These are phyloP conservation scores for Chloroclystis v-ata DNA, from an alignment of 2,888 invertebrate genomes.

Conservation along the genomic window DNA sequence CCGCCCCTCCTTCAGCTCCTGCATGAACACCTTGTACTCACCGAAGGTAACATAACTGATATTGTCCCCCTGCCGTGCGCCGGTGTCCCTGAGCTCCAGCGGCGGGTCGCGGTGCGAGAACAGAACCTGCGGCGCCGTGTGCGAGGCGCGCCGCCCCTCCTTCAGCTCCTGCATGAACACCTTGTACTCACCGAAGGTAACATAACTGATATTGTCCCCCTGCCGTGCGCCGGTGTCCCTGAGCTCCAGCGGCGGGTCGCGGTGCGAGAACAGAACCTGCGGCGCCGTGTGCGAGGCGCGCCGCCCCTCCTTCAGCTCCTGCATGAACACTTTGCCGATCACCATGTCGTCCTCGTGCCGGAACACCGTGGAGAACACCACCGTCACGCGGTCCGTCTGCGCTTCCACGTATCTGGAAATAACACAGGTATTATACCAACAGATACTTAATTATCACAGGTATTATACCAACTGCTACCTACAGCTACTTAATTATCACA, in stretches of 20 bases:
- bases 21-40: slow-evolving; percentile 97
- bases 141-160: slow-evolving; percentile 96
- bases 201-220: slow-evolving; percentile 99
- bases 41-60: slow-evolving; percentile 99
- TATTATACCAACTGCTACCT: too few relatives aligned
- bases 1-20: slow-evolving; percentile 98
- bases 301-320: slow-evolving; percentile 98
- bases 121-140: slow-evolving; percentile 93
- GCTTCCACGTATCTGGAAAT: slow-evolving; percentile 96
- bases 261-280: slow-evolving; percentile 93
- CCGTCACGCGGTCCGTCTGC: slow-evolving; percentile 98
- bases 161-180: slow-evolving; percentile 99
- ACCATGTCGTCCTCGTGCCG: slow-evolving; percentile 99
- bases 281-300: slow-evolving; percentile 97
- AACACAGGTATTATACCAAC: too few relatives aligned
- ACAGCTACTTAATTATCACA: too few relatives aligned
- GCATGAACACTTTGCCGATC: slow-evolving; percentile 99
- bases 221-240: slow-evolving; percentile 94
- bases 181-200: slow-evolving; percentile 96
- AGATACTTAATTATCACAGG: too few relatives aligned
- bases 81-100: slow-evolving; percentile 93
- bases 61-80: slow-evolving; percentile 96
- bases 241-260: slow-evolving; percentile 97
- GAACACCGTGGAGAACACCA: slow-evolving; percentile 99
- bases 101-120: slow-evolving; percentile 98